phyloP scores from a whole-genome alignment of 2,113 vertebrate genomes.

The Carassius auratus region DNA sequence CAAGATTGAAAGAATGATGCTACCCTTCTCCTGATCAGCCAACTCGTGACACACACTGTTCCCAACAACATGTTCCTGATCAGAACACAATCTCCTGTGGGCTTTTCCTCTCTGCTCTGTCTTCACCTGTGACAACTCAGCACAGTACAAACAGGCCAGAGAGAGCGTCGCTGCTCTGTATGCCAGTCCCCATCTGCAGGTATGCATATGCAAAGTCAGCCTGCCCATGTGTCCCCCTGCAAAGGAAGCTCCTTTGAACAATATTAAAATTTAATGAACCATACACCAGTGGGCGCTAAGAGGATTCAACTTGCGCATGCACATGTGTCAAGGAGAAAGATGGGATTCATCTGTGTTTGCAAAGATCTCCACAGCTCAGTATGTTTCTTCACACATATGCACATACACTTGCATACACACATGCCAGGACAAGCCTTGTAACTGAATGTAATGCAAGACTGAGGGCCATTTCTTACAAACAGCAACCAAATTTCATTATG shows the following conservation, averaged over 20 bases:
- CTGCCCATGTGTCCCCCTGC: conserved; percentile 49
- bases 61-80: conserved; percentile 51
- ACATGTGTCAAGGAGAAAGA: conserved; percentile 55
- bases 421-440: conserved; percentile 59
- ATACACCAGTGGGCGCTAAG: conserved; percentile 28
- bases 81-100: conserved; percentile 47
- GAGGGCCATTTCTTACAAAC: conserved; percentile 73
- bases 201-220: conserved; percentile 60
- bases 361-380: conserved; percentile 35
- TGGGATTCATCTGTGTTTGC: conserved; percentile 43
- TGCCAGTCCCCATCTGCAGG: conserved; percentile 29
- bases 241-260: conserved; percentile 45
- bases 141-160: not conserved
- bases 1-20: conserved; percentile 30
- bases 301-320: conserved; percentile 44
- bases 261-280: conserved; percentile 58
- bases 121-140: conserved; percentile 5
- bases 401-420: conserved; percentile 27
- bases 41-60: conserved; percentile 38
- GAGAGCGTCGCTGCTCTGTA: not conserved
- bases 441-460: conserved; percentile 76
- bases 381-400: conserved; percentile 26
- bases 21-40: conserved; percentile 18
- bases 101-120: conserved; percentile 5
- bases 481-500: conserved; percentile 63